Conservation (phyloP, 2,113 vertebrate species). For the Nyctibius bracteatus region DNA sequence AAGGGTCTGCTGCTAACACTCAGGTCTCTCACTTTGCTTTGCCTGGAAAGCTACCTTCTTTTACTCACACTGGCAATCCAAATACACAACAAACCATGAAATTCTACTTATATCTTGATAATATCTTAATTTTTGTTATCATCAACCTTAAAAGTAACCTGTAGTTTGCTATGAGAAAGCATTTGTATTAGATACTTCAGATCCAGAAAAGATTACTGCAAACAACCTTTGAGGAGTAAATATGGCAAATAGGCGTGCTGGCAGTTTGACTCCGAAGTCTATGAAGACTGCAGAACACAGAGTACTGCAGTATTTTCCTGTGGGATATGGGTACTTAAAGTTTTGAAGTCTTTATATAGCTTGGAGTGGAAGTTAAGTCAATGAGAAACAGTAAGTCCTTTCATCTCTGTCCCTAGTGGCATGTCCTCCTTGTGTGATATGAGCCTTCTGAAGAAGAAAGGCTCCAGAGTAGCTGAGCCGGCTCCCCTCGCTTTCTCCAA, state of each 20-base stretch:
- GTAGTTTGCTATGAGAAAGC: not conserved
- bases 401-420: not conserved
- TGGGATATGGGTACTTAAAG: not conserved
- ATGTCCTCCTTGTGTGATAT: not conserved
- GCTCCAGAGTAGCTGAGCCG: not conserved
- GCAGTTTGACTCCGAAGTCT: not conserved
- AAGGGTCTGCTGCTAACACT: not conserved
- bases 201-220: not conserved
- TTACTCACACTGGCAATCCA: not conserved
- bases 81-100: not conserved
- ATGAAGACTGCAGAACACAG: not conserved
- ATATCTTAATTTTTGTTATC: not conserved
- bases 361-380: not conserved
- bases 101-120: not conserved
- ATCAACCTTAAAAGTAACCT: not conserved
- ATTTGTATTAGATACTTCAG: not conserved
- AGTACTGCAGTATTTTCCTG: not conserved
- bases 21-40: not conserved
- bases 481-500: not conserved
- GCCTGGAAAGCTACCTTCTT: not conserved
- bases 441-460: not conserved
- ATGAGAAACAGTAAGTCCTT: not conserved
- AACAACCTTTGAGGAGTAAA: not conserved
- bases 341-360: not conserved
- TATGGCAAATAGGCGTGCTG: not conserved